A percentile compares a stretch with the other conserved stretches of the same genome.
phyloP scores from a whole-genome alignment of 2,797 vertebrate genomes.

The Catostomus latipinnis region DNA sequence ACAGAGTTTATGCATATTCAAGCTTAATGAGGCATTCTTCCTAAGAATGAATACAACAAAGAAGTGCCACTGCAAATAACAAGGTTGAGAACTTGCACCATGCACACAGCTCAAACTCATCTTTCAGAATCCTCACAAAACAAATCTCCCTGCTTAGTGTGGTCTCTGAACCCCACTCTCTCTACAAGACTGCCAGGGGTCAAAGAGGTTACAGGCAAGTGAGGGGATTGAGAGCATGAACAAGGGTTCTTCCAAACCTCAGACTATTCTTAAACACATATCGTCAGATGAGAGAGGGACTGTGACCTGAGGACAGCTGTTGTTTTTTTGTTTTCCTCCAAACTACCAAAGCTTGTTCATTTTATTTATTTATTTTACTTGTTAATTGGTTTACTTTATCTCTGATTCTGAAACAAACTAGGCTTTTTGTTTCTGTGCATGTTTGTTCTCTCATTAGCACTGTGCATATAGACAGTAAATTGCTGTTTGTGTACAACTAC shows the following conservation, averaged over 20 bases:
- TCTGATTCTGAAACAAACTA: neutral
- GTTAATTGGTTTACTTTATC: neutral
- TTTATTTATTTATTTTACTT: no score
- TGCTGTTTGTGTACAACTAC: no score
- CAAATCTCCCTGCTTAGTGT: neutral
- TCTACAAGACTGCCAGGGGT: neutral
- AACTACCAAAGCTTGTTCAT: neutral
- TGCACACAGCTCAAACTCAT: neutral
- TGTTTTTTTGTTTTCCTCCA: neutral
- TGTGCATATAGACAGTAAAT: neutral
- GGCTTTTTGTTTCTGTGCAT: neutral
- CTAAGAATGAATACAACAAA: no score
- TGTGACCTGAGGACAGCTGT: neutral
- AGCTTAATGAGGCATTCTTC: no score
- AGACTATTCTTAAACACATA: constrained; percentile 4
- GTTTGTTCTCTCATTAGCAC: neutral
- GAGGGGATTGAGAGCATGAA: neutral
- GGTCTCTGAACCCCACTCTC: neutral
- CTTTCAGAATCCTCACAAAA: neutral
- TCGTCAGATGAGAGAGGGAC: neutral
- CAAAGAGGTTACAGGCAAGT: constrained; percentile 1
- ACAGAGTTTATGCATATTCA: no score
- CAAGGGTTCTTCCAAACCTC: neutral
- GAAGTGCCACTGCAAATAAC: no score
- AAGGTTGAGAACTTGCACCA: neutral